A percentile compares a stretch with the other conserved stretches of the same genome.
These are phyloP conservation scores for Morelia viridis DNA, from an alignment of 2,797 vertebrate species.

Conservation along the genomic window DNA sequence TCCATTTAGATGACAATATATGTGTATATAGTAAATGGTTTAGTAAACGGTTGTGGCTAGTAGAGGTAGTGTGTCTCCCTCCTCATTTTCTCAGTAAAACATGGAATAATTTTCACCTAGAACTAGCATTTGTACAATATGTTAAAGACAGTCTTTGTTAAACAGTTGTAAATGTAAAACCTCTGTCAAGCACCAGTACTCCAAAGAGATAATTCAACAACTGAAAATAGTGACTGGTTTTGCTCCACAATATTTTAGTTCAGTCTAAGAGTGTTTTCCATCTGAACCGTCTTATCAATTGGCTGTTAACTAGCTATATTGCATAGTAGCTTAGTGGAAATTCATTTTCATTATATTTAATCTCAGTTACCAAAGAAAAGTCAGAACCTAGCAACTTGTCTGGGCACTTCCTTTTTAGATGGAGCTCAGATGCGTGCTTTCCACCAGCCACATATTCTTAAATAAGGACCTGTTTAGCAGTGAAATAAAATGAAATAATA, in stretches of 20 bases:
- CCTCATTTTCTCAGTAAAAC: not conserved
- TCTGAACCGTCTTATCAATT: not conserved
- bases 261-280: constrained; percentile 7
- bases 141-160: not conserved
- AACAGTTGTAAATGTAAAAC: not conserved
- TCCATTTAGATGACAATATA: not conserved
- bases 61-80: not conserved
- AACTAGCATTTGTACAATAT: not conserved
- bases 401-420: constrained; percentile 29
- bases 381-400: constrained; percentile 37
- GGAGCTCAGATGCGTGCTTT: constrained; percentile 31
- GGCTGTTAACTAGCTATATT: constrained; percentile 41
- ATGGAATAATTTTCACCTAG: not conserved
- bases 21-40: not conserved
- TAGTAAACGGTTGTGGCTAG: not conserved
- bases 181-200: not conserved
- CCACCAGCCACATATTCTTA: not conserved
- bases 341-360: constrained; percentile 52
- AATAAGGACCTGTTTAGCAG: constrained; percentile 26
- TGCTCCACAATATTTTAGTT: constrained; percentile 14
- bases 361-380: constrained; percentile 45
- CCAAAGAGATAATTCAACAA: constrained; percentile 11
- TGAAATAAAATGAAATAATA: not conserved
- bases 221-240: constrained; percentile 40
- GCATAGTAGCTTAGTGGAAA: constrained; percentile 37